Evolutionary conservation across 2,888 invertebrate genomes (phyloP).

Genomic region (Oeneis ivallda): DNA sequence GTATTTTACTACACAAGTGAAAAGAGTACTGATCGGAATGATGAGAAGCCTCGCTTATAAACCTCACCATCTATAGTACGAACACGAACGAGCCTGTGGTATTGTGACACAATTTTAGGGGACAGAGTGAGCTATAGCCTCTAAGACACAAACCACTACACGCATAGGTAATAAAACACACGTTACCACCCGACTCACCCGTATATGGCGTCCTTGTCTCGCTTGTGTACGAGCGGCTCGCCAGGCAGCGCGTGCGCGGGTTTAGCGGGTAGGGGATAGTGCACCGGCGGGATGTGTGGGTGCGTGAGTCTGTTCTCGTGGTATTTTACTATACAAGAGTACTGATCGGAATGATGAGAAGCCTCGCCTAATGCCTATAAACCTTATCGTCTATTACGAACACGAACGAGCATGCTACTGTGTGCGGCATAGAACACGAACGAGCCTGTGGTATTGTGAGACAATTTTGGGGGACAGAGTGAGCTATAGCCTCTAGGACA

Average conservation of each 20-base stretch:
- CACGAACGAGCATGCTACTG: background rate
- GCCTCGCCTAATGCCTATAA: background rate
- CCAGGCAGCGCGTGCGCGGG: slow-evolving; percentile 93
- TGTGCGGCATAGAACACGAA: background rate
- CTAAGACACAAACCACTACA: slow-evolving; percentile 15
- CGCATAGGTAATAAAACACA: slow-evolving; percentile 44
- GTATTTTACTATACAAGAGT: slow-evolving; percentile 66
- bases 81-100: background rate
- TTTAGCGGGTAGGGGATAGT: slow-evolving; percentile 93
- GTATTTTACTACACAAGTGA: slow-evolving; percentile 74
- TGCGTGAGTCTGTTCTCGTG: slow-evolving; percentile 92
- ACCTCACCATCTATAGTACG: too few species aligned
- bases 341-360: background rate
- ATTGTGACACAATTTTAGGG: background rate
- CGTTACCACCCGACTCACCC: slow-evolving; percentile 89
- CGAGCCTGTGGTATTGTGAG: background rate
- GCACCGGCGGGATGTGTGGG: slow-evolving; percentile 85
- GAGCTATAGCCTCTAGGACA: slow-evolving; percentile 4
- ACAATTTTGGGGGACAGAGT: background rate
- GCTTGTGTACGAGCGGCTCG: slow-evolving; percentile 95
- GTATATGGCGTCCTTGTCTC: slow-evolving; percentile 99
- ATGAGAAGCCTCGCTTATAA: background rate
- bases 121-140: background rate
- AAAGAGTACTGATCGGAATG: background rate
- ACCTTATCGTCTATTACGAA: too few species aligned